Base-by-base conservation (phyloP, 2,888 invertebrate genomes). In the Spilarctia lutea region DNA sequence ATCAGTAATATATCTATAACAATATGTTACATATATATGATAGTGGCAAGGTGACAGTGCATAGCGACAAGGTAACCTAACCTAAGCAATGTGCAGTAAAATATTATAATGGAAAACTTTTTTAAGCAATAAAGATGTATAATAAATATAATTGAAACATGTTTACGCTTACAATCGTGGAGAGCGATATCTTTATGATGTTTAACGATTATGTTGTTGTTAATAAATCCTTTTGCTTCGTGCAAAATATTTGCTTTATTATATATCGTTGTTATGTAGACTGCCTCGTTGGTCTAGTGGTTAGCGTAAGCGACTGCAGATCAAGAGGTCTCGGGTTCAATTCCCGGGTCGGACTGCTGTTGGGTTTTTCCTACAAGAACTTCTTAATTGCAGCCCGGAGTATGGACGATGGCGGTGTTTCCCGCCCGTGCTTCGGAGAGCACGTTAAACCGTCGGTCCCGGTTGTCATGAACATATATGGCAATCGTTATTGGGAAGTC, bases 31-130 rank as follows among this genome's bases (percentile, higher is more conserved):
- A 56, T 1, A 10, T 1, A 48, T n/a, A n/a, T n/a, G 24, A 24
- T 52, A 52, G 20, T 30, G 16, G 16, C 30, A 8, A 30, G 18
- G 30, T 63, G 30, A 63, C 30, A 63, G 30, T 56, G n/a, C 10
- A n/a, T 56, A n/a, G n/a, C 52, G 24, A 56, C 52, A 56, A 48
- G 48, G 48, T 20, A 48, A 56, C 52, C 10, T 8, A 18, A 30
- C 16, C 18, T 63, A 30, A 63, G 30, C 18, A 18, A 63, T 63
- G 30, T 63, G 30, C n/a, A 71, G 0, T 56, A 68, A 67, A 27
- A 72, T 30, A 30, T 30, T 65, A 35, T 48, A n/a, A 69, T 52
- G 73, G 73, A 73, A 73, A 73, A 65, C 35, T 73, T 73, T n/a
- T 48, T n/a, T 35, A 30, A 18, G 3, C 30, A 52, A 65, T 69